Percentiles rank a stretch among this genome's conserved stretches.
These are phyloP conservation scores for Ophioderma brevispina DNA, from an alignment of 35 echinoderm and acorn worm species.

Conservation along the genomic window DNA sequence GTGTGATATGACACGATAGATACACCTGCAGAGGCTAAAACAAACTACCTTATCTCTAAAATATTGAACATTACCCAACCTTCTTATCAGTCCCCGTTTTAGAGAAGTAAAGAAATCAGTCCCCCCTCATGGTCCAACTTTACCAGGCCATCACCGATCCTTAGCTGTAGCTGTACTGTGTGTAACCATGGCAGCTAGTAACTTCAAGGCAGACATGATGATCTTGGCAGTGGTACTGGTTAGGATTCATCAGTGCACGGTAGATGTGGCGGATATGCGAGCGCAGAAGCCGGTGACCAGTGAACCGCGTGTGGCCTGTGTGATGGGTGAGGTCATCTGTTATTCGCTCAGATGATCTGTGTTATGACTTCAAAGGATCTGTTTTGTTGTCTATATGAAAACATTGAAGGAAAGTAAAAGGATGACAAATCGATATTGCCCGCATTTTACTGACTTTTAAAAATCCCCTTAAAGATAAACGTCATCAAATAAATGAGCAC, in stretches of 20 bases:
- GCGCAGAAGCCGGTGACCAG: neutral
- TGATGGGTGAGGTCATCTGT: slow-evolving; percentile 37
- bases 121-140: slow-evolving; percentile 30
- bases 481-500: no score
- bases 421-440: neutral
- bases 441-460: no score
- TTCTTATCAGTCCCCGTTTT: no score
- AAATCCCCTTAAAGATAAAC: no score
- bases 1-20: no score
- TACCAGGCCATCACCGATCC: slow-evolving; percentile 35
- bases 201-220: slow-evolving; percentile 28
- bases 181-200: slow-evolving; percentile 15
- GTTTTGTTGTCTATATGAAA: neutral
- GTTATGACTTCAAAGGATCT: slow-evolving; percentile 29
- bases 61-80: no score
- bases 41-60: no score
- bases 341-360: slow-evolving; percentile 6
- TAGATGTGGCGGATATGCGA: slow-evolving; percentile 37
- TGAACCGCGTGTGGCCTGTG: neutral
- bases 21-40: no score
- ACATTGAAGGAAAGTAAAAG: neutral
- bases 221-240: slow-evolving; percentile 17
- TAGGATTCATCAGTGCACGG: slow-evolving; percentile 14
- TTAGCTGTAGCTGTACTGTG: neutral
- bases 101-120: no score